Evolutionary conservation across 1,140 invertebrate species (phyloP), one percentile per base, ranked within the genome.

Genomic region (Solenopsis fugax): DNA sequence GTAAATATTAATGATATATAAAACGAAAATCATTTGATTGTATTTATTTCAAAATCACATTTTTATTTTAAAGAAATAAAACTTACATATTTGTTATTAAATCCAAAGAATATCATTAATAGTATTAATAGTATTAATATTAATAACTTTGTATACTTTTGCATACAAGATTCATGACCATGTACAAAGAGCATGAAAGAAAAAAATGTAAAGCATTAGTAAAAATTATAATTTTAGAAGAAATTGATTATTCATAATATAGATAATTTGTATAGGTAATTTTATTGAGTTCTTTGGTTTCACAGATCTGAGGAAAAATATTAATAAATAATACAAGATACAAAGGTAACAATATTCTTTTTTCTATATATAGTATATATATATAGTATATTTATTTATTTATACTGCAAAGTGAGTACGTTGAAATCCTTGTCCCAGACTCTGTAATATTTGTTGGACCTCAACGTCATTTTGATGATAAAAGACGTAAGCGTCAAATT

Each of bases 401-500:
- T 88, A 95, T 82, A 95, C 95, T 34, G 93, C 94, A 85, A 93
- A 95, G 90, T 95, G 94, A 16, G 94, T 95, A 80, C 94, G 89
- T 45, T 95, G 94, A 77, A 95, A 95, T 18, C 94, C 95, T 92
- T 95, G 95, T n/a, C 93, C 92, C 64, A 95, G 85, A 86, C 94
- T 95, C 87, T 93, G 94, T 12, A 95, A 90, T 82, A 96, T 96
- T 37, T 93, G 93, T 78, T 94, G 94, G 0, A 96, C 94, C 88
- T 96, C 95, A n/a, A 95, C 93, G 56, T 94, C 93, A 71, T 95
- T 93, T 37, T 92, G 91, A 41, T 95, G 94, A 86, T 95, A 94
- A 94, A 96, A 97, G 37, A 96, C 94, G 87, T 96, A 95, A 76
- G 96, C 96, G 12, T 94, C 93, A 88, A 97, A 97, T 84, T 95